Percentiles rank a stretch among this genome's conserved stretches.
Conservation (phyloP, 2,888 invertebrate species). For the Empis livida region DNA sequence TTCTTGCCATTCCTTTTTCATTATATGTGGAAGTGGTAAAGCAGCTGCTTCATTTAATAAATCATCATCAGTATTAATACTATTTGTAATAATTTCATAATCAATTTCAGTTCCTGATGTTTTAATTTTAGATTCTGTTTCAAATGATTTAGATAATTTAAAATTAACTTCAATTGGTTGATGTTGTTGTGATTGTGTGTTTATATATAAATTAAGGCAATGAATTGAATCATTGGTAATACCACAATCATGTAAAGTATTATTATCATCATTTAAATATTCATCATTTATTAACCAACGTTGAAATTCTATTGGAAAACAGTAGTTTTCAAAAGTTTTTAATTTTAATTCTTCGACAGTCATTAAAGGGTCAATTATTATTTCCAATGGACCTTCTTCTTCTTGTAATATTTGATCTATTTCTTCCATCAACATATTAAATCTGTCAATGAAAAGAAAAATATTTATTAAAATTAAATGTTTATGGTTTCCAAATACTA, state of each 20-base stretch:
- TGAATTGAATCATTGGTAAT: conserved; percentile 52
- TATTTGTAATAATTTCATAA: neutral
- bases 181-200: conserved; percentile 20
- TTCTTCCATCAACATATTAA: too few species aligned
- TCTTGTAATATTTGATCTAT: conserved; percentile 70
- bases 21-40: neutral
- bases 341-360: conserved; percentile 54
- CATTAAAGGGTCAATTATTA: conserved; percentile 47
- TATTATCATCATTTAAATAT: conserved; percentile 57
- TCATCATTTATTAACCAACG: conserved; percentile 74
- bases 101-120: conserved; percentile 12
- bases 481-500: too few species aligned
- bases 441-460: too few species aligned
- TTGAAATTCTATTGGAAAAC: conserved; percentile 61
- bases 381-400: conserved; percentile 57
- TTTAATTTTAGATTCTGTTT: conserved; percentile 2
- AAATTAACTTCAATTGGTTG: conserved; percentile 9
- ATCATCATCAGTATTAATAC: conserved; percentile 1
- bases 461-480: too few species aligned
- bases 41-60: conserved; percentile 7
- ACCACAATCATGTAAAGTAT: conserved; percentile 49
- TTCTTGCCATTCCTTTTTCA: too few species aligned
- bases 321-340: conserved; percentile 55
- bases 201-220: conserved; percentile 61
- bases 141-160: neutral